phyloP scores from a whole-genome alignment of 2,113 vertebrate genomes.

The Ictalurus furcatus region DNA sequence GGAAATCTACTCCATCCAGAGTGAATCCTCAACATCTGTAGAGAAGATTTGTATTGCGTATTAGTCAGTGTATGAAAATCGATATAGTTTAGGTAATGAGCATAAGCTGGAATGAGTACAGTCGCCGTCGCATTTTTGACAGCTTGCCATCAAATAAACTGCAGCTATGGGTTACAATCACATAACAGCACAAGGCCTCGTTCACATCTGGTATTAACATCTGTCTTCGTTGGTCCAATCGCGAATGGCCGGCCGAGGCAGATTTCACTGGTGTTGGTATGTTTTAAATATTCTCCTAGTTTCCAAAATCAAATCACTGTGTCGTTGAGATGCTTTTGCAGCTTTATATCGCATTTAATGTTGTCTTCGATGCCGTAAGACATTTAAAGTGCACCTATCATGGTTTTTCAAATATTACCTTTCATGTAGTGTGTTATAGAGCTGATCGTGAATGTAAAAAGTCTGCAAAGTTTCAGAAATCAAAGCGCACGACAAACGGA shows the following conservation, averaged over 20 bases:
- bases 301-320: neutral
- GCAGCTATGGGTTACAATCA: neutral
- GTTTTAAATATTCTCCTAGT: neutral
- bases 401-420: too few relatives aligned
- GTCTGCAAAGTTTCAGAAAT: too few relatives aligned
- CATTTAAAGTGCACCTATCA: neutral
- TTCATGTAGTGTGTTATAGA: too few relatives aligned
- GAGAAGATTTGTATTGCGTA: neutral
- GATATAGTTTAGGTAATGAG: neutral
- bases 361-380: neutral
- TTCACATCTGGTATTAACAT: neutral
- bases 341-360: neutral
- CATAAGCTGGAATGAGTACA: neutral
- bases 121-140: neutral
- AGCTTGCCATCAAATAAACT: neutral
- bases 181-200: neutral
- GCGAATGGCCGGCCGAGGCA: neutral
- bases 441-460: too few relatives aligned
- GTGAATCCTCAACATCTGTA: neutral
- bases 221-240: neutral
- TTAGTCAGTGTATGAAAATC: neutral
- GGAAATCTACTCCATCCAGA: neutral
- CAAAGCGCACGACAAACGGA: too few relatives aligned
- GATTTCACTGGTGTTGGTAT: neutral
- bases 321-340: neutral